phyloP scores from a whole-genome alignment of 1,140 invertebrate species.

The Conus ventricosus region DNA sequence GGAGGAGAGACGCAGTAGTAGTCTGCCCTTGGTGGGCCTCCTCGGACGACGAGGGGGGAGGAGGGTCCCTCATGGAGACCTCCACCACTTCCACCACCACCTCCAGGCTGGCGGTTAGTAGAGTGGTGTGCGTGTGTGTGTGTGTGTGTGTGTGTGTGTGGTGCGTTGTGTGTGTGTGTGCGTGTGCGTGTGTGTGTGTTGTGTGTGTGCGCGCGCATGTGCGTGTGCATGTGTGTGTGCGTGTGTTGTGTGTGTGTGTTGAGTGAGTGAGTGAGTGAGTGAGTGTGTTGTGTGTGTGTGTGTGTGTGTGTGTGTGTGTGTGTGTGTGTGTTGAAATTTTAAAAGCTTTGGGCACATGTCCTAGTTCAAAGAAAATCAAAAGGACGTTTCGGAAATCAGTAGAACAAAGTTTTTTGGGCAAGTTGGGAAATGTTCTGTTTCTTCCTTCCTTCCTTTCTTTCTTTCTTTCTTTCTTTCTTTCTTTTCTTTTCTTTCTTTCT shows the following conservation, averaged over 20 bases:
- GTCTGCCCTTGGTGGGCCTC: constrained; percentile 55
- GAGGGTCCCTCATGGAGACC: constrained; percentile 47
- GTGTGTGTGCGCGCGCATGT: no score
- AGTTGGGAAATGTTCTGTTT: not conserved
- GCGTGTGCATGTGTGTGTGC: no score
- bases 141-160: constrained; percentile 16
- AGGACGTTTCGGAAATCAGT: no score
- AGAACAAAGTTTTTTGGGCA: no score
- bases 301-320: no score
- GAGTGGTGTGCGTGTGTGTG: not conserved
- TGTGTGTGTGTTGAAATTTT: not conserved
- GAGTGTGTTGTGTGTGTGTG: no score
- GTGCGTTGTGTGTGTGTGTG: no score
- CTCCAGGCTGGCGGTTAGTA: constrained; percentile 55
- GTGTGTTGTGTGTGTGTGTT: no score
- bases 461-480: not conserved
- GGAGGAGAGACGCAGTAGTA: constrained; percentile 45
- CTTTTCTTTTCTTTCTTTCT: not conserved
- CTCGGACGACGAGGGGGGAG: constrained; percentile 48
- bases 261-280: no score
- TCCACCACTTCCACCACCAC: constrained; percentile 49
- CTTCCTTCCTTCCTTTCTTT: no score
- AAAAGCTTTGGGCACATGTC: not conserved
- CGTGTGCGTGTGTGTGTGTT: no score
- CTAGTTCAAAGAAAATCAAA: no score